These are phyloP conservation scores for Microctenopoma stevenorrisi DNA, from an alignment of 2,797 vertebrate species.

Conservation along the genomic window DNA sequence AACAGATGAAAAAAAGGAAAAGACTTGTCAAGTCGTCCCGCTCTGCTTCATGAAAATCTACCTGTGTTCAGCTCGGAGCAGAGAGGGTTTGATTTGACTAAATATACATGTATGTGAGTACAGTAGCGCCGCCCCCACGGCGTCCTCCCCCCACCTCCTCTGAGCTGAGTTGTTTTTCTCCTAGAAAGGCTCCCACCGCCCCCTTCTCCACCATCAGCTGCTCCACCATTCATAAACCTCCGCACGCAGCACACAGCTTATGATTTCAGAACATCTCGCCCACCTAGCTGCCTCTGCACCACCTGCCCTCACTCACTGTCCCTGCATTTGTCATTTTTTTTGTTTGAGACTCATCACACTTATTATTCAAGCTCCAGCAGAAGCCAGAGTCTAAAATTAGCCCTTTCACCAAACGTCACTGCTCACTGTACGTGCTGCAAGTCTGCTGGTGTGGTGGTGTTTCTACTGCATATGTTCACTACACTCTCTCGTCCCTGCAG, in stretches of 20 bases:
- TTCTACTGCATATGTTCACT: background rate
- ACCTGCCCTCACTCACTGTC: background rate
- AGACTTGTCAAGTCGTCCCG: constrained; percentile 2
- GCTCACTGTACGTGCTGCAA: constrained; percentile 8
- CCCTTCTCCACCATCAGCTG: constrained; percentile 51
- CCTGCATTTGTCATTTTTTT: background rate
- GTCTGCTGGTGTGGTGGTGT: background rate
- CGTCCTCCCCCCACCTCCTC: background rate
- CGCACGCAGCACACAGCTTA: background rate
- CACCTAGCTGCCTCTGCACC: background rate
- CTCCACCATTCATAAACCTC: constrained; percentile 3
- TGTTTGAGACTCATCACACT: constrained; percentile 11
- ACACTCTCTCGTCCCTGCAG: no score
- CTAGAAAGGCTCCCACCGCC: constrained; percentile 27
- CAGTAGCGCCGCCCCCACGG: constrained; percentile 58
- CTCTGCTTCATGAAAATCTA: background rate
- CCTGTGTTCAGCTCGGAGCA: background rate
- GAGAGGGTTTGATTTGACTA: constrained; percentile 41
- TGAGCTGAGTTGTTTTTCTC: constrained; percentile 48
- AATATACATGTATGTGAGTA: constrained; percentile 59
- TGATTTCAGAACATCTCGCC: background rate
- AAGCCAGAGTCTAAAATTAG: constrained; percentile 63
- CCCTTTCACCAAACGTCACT: constrained; percentile 23
- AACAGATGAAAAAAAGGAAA: background rate
- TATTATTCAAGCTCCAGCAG: constrained; percentile 54